Percentiles rank a stretch among this genome's conserved stretches.
phyloP scores from a whole-genome alignment of 2,888 invertebrate genomes.

The Spodoptera littoralis region DNA sequence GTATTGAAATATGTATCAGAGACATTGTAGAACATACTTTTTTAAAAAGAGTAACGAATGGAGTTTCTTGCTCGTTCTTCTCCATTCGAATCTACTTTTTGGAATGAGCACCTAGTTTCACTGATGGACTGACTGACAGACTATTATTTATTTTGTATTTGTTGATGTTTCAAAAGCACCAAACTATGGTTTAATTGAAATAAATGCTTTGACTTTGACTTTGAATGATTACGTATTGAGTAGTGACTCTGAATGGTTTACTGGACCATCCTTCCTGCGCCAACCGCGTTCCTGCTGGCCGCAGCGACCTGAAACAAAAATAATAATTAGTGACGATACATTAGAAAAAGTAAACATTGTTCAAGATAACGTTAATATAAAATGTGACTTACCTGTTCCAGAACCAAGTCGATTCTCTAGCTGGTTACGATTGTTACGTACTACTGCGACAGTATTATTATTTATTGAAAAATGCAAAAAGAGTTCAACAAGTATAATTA shows the following conservation, averaged over 20 bases:
- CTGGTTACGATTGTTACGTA: slow-evolving; percentile 1
- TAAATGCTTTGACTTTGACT: too few species aligned
- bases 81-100: too few species aligned
- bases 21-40: too few species aligned
- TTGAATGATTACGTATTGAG: slow-evolving; percentile 4
- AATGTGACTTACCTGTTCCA: slow-evolving; percentile 1
- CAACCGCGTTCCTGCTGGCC: slow-evolving; percentile 5
- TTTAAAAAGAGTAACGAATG: too few species aligned
- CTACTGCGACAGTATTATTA: not conserved
- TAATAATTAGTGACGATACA: slow-evolving; percentile 6
- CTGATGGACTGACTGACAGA: too few species aligned
- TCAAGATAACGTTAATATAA: not conserved
- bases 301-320: slow-evolving; percentile 3
- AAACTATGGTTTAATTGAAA: too few species aligned
- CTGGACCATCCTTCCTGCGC: not conserved
- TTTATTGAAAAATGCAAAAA: slow-evolving; percentile 7
- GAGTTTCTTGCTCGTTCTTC: too few species aligned
- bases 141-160: too few species aligned
- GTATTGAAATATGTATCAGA: too few species aligned
- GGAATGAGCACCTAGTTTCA: too few species aligned
- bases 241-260: slow-evolving; percentile 1
- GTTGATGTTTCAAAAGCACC: too few species aligned
- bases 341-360: not conserved
- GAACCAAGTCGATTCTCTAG: not conserved
- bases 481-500: not conserved